A percentile compares a stretch with the other conserved stretches of the same genome.
These are phyloP conservation scores for Maniola jurtina DNA, from an alignment of 1,140 invertebrate species.

Conservation along the genomic window DNA sequence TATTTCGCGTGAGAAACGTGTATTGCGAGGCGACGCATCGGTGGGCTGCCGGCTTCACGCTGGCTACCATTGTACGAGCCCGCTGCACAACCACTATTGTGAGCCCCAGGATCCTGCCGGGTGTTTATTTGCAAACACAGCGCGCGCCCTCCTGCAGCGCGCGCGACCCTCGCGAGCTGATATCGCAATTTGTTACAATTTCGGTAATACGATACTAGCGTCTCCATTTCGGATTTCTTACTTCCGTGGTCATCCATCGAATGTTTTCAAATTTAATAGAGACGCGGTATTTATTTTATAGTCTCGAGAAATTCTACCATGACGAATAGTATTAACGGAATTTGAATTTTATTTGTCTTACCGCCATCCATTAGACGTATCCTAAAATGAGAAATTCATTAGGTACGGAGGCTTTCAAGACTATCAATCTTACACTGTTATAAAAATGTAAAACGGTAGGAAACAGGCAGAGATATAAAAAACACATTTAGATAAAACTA, in stretches of 20 bases:
- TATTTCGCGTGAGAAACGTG: constrained; percentile 62
- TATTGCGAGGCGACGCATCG: constrained; percentile 38
- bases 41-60: constrained; percentile 49
- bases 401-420: constrained; percentile 40
- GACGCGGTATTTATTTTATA: constrained; percentile 7
- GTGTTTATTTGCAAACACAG: constrained; percentile 70
- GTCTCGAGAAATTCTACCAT: background rate
- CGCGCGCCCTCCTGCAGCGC: constrained; percentile 47
- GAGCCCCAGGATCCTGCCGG: constrained; percentile 48
- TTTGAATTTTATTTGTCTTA: constrained; percentile 22
- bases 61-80: constrained; percentile 56
- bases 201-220: constrained; percentile 51
- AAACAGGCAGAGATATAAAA: constrained; percentile 55
- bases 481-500: constrained; percentile 67
- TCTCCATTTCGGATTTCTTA: constrained; percentile 32
- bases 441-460: constrained; percentile 65
- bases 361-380: constrained; percentile 40
- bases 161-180: constrained; percentile 42
- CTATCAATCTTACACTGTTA: constrained; percentile 46
- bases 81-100: constrained; percentile 41
- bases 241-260: constrained; percentile 17
- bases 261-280: constrained; percentile 15
- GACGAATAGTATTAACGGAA: constrained; percentile 6
- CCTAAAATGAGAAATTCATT: constrained; percentile 38
- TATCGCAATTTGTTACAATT: constrained; percentile 63